A percentile compares a stretch with the other conserved stretches of the same genome.
These are phyloP conservation scores for Melanaphis sacchari DNA, from an alignment of 1,140 invertebrate genomes.

Conservation along the genomic window DNA sequence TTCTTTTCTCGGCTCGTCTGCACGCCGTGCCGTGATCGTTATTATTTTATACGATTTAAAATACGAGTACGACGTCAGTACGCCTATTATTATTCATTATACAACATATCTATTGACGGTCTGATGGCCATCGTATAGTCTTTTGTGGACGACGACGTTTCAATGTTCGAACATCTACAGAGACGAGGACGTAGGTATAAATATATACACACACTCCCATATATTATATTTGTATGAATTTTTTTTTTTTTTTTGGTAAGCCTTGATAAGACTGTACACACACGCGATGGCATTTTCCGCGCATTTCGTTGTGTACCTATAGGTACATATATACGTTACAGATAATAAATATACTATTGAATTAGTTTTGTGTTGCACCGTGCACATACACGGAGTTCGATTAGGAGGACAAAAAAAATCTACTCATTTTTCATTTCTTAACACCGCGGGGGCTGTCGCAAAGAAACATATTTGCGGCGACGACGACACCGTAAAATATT, in stretches of 20 bases:
- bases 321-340: background rate
- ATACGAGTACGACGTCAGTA: no score
- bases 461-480: background rate
- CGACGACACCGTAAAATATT: background rate
- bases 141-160: no score
- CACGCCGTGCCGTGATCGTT: no score
- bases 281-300: background rate
- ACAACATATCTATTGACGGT: no score
- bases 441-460: background rate
- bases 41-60: no score
- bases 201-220: no score
- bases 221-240: background rate
- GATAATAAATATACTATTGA: background rate
- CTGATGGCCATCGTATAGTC: no score
- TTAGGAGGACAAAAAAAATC: background rate
- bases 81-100: no score
- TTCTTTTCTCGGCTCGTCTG: no score
- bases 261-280: background rate
- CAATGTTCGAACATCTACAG: no score
- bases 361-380: background rate
- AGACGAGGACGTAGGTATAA: no score
- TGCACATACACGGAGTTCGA: background rate
- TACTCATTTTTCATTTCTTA: background rate
- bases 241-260: background rate
- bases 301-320: no score